These are phyloP conservation scores for Cosmia trapezina DNA, from an alignment of 2,888 invertebrate genomes.

Conservation along the genomic window DNA sequence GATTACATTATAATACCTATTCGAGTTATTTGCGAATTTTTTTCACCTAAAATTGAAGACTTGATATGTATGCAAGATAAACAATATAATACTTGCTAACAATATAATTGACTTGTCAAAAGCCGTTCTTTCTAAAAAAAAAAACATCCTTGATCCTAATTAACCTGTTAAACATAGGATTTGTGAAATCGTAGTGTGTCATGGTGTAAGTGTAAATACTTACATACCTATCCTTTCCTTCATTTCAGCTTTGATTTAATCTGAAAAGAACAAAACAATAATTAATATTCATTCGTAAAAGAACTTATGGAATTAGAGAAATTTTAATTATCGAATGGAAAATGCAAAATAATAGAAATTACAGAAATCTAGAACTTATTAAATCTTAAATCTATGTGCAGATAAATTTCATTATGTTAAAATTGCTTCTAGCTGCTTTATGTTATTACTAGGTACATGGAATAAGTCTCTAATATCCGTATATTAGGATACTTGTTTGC, in stretches of 20 bases:
- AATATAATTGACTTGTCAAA: not conserved
- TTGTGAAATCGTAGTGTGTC: not conserved
- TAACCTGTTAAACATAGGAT: not conserved
- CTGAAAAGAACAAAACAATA: conserved; percentile 73
- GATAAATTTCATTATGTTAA: conserved; percentile 32
- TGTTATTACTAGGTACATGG: conserved; percentile 22
- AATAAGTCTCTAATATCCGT: conserved; percentile 36
- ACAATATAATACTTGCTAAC: not conserved
- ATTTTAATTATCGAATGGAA: not conserved
- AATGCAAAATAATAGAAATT: conserved; percentile 19
- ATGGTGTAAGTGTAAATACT: conserved; percentile 41
- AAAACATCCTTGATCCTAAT: not conserved
- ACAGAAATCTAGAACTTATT: conserved; percentile 22
- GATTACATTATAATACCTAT: too few relatives aligned
- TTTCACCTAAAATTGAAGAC: conserved; percentile 14
- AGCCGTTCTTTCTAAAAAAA: not conserved
- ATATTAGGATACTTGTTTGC: conserved; percentile 27
- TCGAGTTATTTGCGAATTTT: too few relatives aligned
- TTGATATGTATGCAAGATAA: not conserved
- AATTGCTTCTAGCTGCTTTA: conserved; percentile 43
- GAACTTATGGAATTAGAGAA: not conserved
- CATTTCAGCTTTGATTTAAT: conserved; percentile 80
- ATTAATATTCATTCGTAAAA: conserved; percentile 11
- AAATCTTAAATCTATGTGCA: conserved; percentile 29
- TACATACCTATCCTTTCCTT: conserved; percentile 81